phyloP scores from a whole-genome alignment of 2,888 invertebrate genomes.

The Tethea ocularis region DNA sequence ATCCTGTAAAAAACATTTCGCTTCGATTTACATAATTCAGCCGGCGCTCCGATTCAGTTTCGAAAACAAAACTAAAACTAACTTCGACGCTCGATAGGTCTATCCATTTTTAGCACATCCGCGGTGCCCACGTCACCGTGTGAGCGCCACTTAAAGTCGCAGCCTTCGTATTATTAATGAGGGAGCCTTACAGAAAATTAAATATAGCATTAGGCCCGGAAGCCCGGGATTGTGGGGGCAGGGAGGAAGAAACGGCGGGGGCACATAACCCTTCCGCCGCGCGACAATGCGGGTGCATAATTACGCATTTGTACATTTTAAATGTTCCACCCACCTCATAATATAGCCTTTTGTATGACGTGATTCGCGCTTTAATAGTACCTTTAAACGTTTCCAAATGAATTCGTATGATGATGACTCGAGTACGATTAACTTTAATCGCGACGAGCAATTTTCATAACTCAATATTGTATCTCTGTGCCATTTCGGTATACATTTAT shows the following conservation, averaged over 20 bases:
- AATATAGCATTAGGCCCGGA: conserved; percentile 84
- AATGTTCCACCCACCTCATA: conserved; percentile 79
- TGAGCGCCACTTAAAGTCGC: conserved; percentile 83
- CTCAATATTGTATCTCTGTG: conserved; percentile 22
- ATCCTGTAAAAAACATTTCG: neutral
- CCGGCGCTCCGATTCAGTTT: neutral
- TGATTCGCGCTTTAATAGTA: conserved; percentile 76
- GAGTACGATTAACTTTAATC: conserved; percentile 67
- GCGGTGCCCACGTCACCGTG: conserved; percentile 63
- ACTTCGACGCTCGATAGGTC: neutral
- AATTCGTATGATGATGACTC: conserved; percentile 70
- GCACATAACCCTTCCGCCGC: conserved; percentile 70
- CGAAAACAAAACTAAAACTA: neutral
- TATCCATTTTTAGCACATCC: conserved; percentile 58
- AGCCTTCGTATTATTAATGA: conserved; percentile 83
- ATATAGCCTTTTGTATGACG: conserved; percentile 77
- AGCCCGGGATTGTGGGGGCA: conserved; percentile 68
- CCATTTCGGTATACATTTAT: neutral
- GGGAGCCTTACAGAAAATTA: conserved; percentile 84
- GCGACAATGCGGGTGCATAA: conserved; percentile 84
- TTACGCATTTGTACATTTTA: conserved; percentile 84
- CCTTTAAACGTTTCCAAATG: conserved; percentile 72
- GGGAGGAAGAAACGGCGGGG: conserved; percentile 52
- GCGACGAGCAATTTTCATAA: conserved; percentile 62
- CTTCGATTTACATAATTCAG: neutral